A percentile compares a stretch with the other conserved stretches of the same genome.
Evolutionary conservation across 2,888 invertebrate genomes (phyloP).

Genomic region (Podotricha telesiphe): DNA sequence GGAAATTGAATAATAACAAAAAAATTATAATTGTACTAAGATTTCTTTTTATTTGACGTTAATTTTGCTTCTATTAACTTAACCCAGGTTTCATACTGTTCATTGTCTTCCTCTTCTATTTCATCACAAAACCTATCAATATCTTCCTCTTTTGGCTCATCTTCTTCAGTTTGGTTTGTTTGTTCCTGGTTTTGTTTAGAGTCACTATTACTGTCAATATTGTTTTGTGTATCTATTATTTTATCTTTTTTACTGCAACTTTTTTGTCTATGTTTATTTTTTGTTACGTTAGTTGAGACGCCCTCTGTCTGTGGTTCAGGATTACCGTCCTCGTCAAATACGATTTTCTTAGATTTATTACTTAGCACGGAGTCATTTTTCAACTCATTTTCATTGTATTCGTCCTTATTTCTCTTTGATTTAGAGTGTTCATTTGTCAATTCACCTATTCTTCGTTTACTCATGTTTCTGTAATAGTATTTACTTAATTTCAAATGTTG

Average conservation of each 20-base stretch:
- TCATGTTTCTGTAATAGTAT: conserved; percentile 52
- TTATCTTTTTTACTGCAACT: conserved; percentile 13
- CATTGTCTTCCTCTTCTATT: conserved; percentile 69
- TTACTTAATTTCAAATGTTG: conserved; percentile 1
- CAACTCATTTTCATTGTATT: conserved; percentile 28
- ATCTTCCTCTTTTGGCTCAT: conserved; percentile 70
- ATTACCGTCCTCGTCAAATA: conserved; percentile 33
- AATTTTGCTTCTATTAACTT: conserved; percentile 72
- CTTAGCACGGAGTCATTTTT: conserved; percentile 7
- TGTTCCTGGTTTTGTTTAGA: conserved; percentile 41
- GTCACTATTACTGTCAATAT: conserved; percentile 45
- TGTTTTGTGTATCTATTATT: conserved; percentile 50
- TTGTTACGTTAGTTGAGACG: conserved; percentile 4
- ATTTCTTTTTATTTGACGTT: conserved; percentile 57
- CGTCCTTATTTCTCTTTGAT: conserved; percentile 21
- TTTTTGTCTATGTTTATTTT: conserved; percentile 5
- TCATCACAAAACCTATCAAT: conserved; percentile 76
- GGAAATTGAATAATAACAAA: not conserved
- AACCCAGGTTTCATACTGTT: conserved; percentile 73
- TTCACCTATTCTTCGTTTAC: conserved; percentile 50
- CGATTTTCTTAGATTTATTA: conserved; percentile 37
- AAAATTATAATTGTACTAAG: conserved; percentile 10
- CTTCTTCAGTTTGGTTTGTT: conserved; percentile 59
- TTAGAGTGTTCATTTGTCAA: conserved; percentile 33
- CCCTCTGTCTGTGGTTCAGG: conserved; percentile 29